Base-by-base conservation (phyloP, 2,797 vertebrate genomes). In the Bovichtus variegatus region DNA sequence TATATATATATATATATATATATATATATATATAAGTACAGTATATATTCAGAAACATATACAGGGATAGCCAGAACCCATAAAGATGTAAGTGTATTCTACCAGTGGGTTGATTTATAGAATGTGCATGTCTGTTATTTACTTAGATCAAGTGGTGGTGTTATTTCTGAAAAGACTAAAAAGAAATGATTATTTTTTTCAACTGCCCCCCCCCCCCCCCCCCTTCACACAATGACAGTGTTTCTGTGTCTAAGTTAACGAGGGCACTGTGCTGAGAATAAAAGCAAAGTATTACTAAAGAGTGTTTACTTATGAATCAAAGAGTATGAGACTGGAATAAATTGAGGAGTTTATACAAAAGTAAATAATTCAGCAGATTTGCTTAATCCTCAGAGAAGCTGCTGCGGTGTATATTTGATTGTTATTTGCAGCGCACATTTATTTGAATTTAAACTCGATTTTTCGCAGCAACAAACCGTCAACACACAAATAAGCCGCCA, bases 251-350 rank as follows among this genome's bases (percentile, higher is more conserved):
- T n/a, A 76, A 71, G 80, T 78, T 91, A 94, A 92, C 91, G 81
- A 91, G 85, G 81, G 70, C 73, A 68, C 71, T 63, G 72, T 60
- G 80, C 85, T 84, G 83, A 72, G 67, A 81, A 89, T 79, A 74
- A 89, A 86, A 89, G 69, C 47, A 74, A 86, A 81, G 60, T 71
- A 72, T 76, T 58, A 43, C 77, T 80, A 78, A 89, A 86, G 74
- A 72, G 55, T 82, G 76, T 88, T 91, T 88, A 84, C 82, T 87
- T 81, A 69, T 82, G 25, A 88, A 86, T 87, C 78, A 81, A 75
- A 87, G 68, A 66, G 25, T 47, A 29, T 59, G 75, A 77, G 74
- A 60, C 74, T 54, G 63, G 78, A 86, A 90, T 82, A 82, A 75
- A 86, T 54, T 51, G 54, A 82, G 44, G 76, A 84, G 78, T 83